phyloP scores from a whole-genome alignment of 2,113 vertebrate genomes.

The human (Homo sapiens) region GRCh38 chr17:75949001-75949500 shows the following conservation, averaged over 20 bases:
- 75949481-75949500: slow-evolving; percentile 88
- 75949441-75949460: neutral
- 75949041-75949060: too few relatives aligned
- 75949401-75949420: fast-evolving
- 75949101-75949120: too few relatives aligned
- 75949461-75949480: too few relatives aligned
- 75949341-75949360: slow-evolving; percentile 97
- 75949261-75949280: slow-evolving; percentile 90
- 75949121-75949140: too few relatives aligned
- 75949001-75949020: too few relatives aligned
- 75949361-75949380: slow-evolving; percentile 76
- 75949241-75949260: slow-evolving; percentile 91
- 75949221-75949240: slow-evolving; percentile 93
- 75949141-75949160: neutral
- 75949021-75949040: too few relatives aligned
- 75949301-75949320: slow-evolving; percentile 88
- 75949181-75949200: neutral
- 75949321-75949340: slow-evolving; percentile 93
- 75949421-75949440: neutral
- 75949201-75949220: slow-evolving; percentile 85
- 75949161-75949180: neutral
- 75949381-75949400: neutral
- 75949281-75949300: slow-evolving; percentile 86
- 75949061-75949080: too few relatives aligned
- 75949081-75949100: too few relatives aligned